Evolutionary conservation across 2,888 invertebrate species (phyloP).

Genomic region (Synanthedon tipuliformis): DNA sequence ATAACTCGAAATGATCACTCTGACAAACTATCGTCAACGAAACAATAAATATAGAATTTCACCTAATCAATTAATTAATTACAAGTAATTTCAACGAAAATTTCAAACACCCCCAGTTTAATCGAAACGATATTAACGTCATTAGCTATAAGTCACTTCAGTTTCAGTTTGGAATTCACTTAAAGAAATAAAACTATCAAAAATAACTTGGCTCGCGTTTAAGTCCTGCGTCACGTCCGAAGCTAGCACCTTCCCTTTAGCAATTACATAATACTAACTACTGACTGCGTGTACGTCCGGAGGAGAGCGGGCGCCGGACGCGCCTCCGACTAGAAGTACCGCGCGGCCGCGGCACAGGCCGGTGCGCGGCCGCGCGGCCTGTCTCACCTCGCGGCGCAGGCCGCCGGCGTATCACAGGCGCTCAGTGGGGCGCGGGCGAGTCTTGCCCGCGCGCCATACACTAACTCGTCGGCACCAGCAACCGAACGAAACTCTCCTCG

Average conservation of each 20-base stretch:
- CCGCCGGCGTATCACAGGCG: constrained; percentile 50
- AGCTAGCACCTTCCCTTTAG: constrained; percentile 70
- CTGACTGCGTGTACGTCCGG: constrained; percentile 45
- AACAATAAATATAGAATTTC: constrained; percentile 66
- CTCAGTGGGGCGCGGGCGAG: constrained; percentile 53
- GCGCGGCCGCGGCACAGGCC: constrained; percentile 17
- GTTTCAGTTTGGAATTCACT: constrained; percentile 63
- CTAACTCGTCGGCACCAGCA: constrained; percentile 78
- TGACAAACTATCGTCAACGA: constrained; percentile 45
- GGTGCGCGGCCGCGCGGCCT: constrained; percentile 21
- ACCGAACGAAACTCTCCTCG: constrained; percentile 79
- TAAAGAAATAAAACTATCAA: constrained; percentile 70
- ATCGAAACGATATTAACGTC: constrained; percentile 57
- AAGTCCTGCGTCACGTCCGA: constrained; percentile 68
- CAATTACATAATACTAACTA: constrained; percentile 68
- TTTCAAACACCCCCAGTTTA: constrained; percentile 60
- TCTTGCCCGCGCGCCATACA: constrained; percentile 62
- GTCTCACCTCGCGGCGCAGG: constrained; percentile 12
- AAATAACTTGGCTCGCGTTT: constrained; percentile 68
- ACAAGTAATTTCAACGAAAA: constrained; percentile 70
- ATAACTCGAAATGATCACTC: constrained; percentile 65
- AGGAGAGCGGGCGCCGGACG: constrained; percentile 26
- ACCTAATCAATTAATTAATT: constrained; percentile 58
- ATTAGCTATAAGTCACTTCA: constrained; percentile 59
- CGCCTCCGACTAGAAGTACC: constrained; percentile 39